Percentiles rank a stretch among this genome's conserved stretches.
These are phyloP conservation scores for Squalus acanthias DNA, from an alignment of 2,797 vertebrate species.

Conservation along the genomic window DNA sequence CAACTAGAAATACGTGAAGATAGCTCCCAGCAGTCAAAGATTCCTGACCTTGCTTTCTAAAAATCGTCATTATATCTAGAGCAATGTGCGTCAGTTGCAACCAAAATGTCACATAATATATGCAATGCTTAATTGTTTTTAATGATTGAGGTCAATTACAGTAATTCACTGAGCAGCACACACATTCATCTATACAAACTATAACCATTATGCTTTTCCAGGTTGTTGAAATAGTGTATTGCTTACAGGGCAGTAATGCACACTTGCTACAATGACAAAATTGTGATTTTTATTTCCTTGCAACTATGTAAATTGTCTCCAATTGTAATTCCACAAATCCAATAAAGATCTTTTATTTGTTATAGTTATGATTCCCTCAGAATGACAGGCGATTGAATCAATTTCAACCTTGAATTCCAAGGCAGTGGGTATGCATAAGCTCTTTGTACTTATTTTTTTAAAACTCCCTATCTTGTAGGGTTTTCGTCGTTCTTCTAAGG, in stretches of 20 bases:
- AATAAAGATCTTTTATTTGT: neutral
- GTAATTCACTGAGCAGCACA: neutral
- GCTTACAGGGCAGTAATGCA: neutral
- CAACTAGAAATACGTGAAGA: neutral
- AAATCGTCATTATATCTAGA: neutral
- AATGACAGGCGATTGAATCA: no score
- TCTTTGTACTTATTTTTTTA: no score
- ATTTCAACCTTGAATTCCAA: neutral
- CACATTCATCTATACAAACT: neutral
- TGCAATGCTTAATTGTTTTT: neutral
- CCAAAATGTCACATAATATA: neutral
- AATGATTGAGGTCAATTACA: neutral
- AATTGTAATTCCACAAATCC: neutral
- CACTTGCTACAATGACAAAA: neutral
- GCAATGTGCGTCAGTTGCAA: neutral
- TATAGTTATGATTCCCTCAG: no score
- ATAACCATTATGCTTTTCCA: neutral
- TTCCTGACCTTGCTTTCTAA: neutral
- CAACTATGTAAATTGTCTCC: neutral
- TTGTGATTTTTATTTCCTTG: neutral
- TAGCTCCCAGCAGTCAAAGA: neutral
- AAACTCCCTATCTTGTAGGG: neutral
- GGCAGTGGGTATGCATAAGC: no score
- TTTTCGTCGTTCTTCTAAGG: neutral
- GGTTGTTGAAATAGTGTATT: neutral